These are phyloP conservation scores for Syritta pipiens DNA, from an alignment of 2,888 invertebrate genomes.

Conservation along the genomic window DNA sequence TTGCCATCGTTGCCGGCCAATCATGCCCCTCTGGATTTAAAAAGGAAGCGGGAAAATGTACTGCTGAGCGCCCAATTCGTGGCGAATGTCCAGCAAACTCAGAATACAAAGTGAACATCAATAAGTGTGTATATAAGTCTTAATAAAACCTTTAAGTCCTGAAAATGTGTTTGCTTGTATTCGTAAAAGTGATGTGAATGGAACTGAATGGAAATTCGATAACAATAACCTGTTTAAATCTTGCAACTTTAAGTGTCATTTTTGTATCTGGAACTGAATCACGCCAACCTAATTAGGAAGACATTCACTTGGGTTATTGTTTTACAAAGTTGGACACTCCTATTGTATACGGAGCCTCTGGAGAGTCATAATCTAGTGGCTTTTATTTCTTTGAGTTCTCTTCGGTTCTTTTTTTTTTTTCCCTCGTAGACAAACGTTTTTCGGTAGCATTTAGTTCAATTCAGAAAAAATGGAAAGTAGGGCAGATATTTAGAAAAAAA, in stretches of 20 bases:
- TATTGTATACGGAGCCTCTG: constrained; percentile 24
- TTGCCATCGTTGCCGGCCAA: constrained; percentile 71
- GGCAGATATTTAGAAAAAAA: constrained; percentile 54
- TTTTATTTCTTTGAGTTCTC: constrained; percentile 14
- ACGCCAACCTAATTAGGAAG: too few relatives aligned
- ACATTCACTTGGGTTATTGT: constrained; percentile 36
- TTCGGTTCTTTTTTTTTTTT: constrained; percentile 17
- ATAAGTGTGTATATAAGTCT: constrained; percentile 74
- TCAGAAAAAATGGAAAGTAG: constrained; percentile 39
- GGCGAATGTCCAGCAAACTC: constrained; percentile 76
- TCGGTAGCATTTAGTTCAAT: constrained; percentile 11
- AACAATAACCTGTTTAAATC: too few relatives aligned
- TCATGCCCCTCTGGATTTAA: constrained; percentile 72
- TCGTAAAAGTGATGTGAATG: not conserved
- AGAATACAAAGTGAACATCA: constrained; percentile 71
- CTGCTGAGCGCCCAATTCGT: constrained; percentile 73
- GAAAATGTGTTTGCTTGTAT: not conserved
- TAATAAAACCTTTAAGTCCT: constrained; percentile 36
- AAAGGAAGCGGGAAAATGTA: constrained; percentile 70
- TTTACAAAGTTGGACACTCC: constrained; percentile 33
- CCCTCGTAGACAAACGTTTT: constrained; percentile 10
- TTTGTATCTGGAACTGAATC: too few relatives aligned
- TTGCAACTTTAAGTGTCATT: not conserved
- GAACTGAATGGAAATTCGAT: too few relatives aligned
- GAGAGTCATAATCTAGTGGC: constrained; percentile 42